Base-by-base conservation (phyloP, 2,888 invertebrate species). In the Dusona sp. region DNA sequence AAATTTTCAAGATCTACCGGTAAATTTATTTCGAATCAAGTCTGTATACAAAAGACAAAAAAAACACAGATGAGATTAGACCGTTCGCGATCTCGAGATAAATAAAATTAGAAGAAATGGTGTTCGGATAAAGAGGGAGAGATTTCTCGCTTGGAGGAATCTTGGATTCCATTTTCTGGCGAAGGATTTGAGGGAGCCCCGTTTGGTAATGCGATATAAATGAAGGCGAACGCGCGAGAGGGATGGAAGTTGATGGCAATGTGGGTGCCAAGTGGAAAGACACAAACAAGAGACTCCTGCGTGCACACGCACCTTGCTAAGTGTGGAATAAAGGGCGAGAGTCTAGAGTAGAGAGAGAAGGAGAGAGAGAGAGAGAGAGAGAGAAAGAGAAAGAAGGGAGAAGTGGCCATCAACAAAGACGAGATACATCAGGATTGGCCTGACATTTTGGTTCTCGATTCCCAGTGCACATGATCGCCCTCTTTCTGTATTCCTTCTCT, bases 401-500 rank as follows among this genome's bases (percentile, higher is more conserved):
- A 67, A 22, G 45, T 57, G 36, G 57, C 19, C 81, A 81, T 82
- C 81, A 75, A 82, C 67, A 36, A 42, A 86, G 87, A 91, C 91
- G 90, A 93, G 92, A 93, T 93, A 92, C 92, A 93, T 93, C 92
- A 93, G 93, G 93, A 93, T 92, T 92, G 92, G 91, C 91, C 91
- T 92, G 93, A 93, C 92, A 93, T 92, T 86, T 92, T 91, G 92
- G 92, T 91, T 93, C 92, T 93, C 87, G 79, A 81, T 82, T 68
- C 36, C 68, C 57, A 9, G 57, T 70, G 57, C 68, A 29, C 85
- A 73, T 78, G 68, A 65, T 78, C 78, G 67, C 72, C 68, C 61
- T 84, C 74, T 75, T 75, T 77, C 75, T 54, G 72, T 73, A 74
- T 72, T 42, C 33, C 57, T 72, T 67, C 25, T 70, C 77, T 81